phyloP scores from a whole-genome alignment of 2,888 invertebrate genomes.

The Torymus auratus region DNA sequence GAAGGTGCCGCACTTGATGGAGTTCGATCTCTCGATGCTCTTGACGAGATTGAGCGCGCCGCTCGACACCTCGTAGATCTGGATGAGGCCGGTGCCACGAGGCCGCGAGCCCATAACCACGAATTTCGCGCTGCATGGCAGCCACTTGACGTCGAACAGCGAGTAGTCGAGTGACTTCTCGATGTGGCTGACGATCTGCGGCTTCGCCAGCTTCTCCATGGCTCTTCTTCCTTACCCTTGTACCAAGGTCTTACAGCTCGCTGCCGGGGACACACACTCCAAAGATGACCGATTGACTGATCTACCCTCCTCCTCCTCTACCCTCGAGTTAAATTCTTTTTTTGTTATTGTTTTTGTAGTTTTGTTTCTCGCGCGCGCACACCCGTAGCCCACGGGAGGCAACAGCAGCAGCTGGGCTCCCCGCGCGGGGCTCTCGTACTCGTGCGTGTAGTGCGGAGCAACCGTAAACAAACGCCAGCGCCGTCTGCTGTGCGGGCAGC shows the following conservation, averaged over 20 bases:
- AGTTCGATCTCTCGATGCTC: conserved; percentile 87
- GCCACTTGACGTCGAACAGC: conserved; percentile 95
- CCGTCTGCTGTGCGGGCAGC: conserved; percentile 36
- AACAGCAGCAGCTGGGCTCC: no score
- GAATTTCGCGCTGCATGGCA: conserved; percentile 96
- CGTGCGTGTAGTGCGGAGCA: conserved; percentile 7
- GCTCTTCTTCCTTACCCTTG: background rate
- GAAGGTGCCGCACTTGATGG: conserved; percentile 96
- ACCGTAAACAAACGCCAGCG: conserved; percentile 63
- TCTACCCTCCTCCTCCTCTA: no score
- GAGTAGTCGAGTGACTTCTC: conserved; percentile 90
- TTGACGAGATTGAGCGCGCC: conserved; percentile 85
- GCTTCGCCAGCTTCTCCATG: conserved; percentile 82
- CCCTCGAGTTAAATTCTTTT: no score
- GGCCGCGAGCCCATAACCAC: conserved; percentile 91
- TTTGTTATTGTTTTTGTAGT: no score
- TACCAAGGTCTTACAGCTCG: no score
- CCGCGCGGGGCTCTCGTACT: no score
- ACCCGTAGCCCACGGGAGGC: no score
- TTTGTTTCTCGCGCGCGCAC: no score
- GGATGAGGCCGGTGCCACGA: conserved; percentile 90
- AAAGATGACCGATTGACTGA: no score
- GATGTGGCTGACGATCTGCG: conserved; percentile 92
- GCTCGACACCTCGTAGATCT: conserved; percentile 87
- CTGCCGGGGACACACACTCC: no score